Base-by-base conservation (phyloP, 2,888 invertebrate genomes). In the Mesorhabditis belari region DNA sequence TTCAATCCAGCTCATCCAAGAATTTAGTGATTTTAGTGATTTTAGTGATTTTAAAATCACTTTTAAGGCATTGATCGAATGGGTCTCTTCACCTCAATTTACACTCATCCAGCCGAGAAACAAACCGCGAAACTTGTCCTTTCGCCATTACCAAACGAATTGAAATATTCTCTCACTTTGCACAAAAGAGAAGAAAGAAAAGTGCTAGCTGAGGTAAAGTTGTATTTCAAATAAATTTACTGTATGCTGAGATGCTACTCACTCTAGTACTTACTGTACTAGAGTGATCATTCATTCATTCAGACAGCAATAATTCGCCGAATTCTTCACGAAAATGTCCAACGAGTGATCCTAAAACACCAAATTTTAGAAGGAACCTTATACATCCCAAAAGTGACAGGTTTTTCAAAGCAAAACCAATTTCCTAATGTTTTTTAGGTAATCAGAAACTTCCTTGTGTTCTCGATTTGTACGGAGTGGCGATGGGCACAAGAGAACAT, bases 1-100 rank as follows among this genome's bases (percentile, higher is more conserved):
- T 81, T 75, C 6, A 82, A 72, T 6, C 82, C 82, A 35, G 82
- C 82, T 35, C 79, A n/a, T n/a, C n/a, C n/a, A n/a, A n/a, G n/a
- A n/a, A n/a, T n/a, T n/a, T n/a, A n/a, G n/a, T n/a, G n/a, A n/a
- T n/a, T n/a, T n/a, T n/a, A n/a, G n/a, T n/a, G n/a, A n/a, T n/a
- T n/a, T n/a, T n/a, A n/a, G n/a, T n/a, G n/a, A n/a, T n/a, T n/a
- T n/a, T 35, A 9, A 35, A n/a, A 17, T 9, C 44, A 9, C 12
- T 35, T 35, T 35, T 35, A 9, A 35, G 44, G 44, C 44, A 2
- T 35, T n/a, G 44, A 35, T 35, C 12, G n/a, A 35, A 35, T 35
- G 44, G 44, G 44, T n/a, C 44, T 35, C 12, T 35, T 35, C 44
- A 35, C 44, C 0, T 9, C 44, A 17, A 9, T 35, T n/a, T 35